phyloP scores from a whole-genome alignment of 2,113 vertebrate species.

The Aegotheles bennettii region DNA sequence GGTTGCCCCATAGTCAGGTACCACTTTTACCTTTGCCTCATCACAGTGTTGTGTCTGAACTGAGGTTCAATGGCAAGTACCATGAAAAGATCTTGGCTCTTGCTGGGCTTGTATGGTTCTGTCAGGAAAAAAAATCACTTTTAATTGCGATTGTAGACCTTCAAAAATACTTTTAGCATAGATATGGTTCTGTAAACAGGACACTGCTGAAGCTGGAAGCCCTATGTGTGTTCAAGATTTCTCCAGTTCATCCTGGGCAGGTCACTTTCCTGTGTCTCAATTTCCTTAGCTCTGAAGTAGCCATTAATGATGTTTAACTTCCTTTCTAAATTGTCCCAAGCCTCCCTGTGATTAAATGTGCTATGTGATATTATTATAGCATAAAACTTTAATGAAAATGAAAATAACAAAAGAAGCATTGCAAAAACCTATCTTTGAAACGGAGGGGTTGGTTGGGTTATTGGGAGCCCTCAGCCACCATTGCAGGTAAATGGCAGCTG shows the following conservation, averaged over 20 bases:
- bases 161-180: neutral
- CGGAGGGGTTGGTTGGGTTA: neutral
- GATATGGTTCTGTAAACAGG: neutral
- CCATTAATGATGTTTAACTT: neutral
- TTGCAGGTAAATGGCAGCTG: neutral
- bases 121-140: neutral
- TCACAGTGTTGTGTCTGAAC: neutral
- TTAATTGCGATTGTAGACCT: neutral
- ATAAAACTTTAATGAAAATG: neutral
- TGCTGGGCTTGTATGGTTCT: neutral
- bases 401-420: neutral
- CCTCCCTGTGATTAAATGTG: neutral
- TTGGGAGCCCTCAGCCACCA: neutral
- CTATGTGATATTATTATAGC: neutral
- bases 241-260: neutral
- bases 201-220: neutral
- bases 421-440: neutral
- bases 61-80: neutral
- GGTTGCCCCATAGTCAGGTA: neutral
- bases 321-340: neutral
- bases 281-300: neutral
- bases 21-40: neutral
- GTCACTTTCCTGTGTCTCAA: neutral
- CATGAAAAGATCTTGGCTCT: neutral
- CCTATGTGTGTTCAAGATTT: neutral